Evolutionary conservation across 2,113 vertebrate genomes (phyloP).

Genomic region (Mobula hypostoma): DNA sequence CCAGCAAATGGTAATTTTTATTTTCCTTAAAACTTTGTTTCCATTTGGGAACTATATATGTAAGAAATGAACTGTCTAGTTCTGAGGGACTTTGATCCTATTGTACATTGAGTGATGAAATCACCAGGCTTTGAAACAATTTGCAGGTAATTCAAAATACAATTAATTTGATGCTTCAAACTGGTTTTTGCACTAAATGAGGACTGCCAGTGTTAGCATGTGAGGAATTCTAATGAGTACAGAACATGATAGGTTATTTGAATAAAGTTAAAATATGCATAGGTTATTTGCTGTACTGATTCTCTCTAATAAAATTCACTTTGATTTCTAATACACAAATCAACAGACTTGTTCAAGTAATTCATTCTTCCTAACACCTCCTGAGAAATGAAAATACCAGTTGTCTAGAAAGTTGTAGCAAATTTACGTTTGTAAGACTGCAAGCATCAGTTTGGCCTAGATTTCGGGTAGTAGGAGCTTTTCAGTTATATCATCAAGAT

Average conservation of each 20-base stretch:
- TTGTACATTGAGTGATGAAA: slow-evolving; percentile 11
- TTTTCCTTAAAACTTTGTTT: slow-evolving; percentile 25
- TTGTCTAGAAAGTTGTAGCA: not conserved
- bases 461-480: not conserved
- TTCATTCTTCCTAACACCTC: not conserved
- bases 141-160: not conserved
- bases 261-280: slow-evolving; percentile 29
- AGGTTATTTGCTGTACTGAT: slow-evolving; percentile 1
- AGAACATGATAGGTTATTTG: slow-evolving; percentile 18
- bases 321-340: not conserved
- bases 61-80: slow-evolving; percentile 35
- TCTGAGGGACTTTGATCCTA: slow-evolving; percentile 31
- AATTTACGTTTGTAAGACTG: not conserved
- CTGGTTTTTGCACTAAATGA: slow-evolving; percentile 18
- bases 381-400: not conserved
- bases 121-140: not conserved
- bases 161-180: slow-evolving; percentile 10
- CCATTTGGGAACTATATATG: slow-evolving; percentile 33
- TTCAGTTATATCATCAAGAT: not conserved
- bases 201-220: not conserved
- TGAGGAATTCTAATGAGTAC: slow-evolving; percentile 16
- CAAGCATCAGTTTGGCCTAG: not conserved
- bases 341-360: not conserved
- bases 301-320: slow-evolving; percentile 8
- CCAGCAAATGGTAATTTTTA: slow-evolving; percentile 5